Evolutionary conservation across 2,113 vertebrate species (phyloP).

Genomic region (Ammodytes marinus): DNA sequence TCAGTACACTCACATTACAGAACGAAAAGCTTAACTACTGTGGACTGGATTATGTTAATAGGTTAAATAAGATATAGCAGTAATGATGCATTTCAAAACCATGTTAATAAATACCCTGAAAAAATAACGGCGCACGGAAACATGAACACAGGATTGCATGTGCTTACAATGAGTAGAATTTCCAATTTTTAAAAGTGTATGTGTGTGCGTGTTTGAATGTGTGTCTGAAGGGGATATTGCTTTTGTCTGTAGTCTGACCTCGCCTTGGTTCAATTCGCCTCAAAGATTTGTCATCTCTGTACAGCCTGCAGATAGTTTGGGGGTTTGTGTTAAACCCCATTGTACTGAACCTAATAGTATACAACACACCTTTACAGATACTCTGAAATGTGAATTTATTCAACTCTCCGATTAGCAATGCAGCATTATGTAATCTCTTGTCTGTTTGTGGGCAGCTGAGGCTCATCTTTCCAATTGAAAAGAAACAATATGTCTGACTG

Average conservation of each 20-base stretch:
- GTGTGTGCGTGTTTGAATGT: slow-evolving; percentile 17
- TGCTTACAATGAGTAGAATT: slow-evolving; percentile 15
- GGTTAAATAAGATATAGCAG: background rate
- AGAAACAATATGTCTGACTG: slow-evolving; percentile 28
- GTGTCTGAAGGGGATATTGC: slow-evolving; percentile 58
- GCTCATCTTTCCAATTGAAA: slow-evolving; percentile 56
- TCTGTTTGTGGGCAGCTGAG: slow-evolving; percentile 33
- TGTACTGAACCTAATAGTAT: slow-evolving; percentile 38
- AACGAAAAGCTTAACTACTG: background rate
- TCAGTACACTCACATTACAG: background rate
- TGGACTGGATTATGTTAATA: background rate
- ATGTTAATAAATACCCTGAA: background rate
- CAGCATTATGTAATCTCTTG: slow-evolving; percentile 18
- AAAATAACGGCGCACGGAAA: background rate
- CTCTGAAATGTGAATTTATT: slow-evolving; percentile 45
- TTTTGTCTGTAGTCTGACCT: slow-evolving; percentile 64
- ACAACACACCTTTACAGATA: slow-evolving; percentile 12
- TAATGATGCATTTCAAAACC: background rate
- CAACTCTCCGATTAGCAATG: slow-evolving; percentile 46
- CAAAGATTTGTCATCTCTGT: slow-evolving; percentile 60
- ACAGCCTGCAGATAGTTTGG: slow-evolving; percentile 61
- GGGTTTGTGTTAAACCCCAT: slow-evolving; percentile 58
- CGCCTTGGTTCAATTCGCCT: slow-evolving; percentile 45
- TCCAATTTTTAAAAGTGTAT: background rate
- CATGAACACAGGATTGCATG: slow-evolving; percentile 1